Base-by-base conservation (phyloP, 2,888 invertebrate species). In the Melanotus villosus region DNA sequence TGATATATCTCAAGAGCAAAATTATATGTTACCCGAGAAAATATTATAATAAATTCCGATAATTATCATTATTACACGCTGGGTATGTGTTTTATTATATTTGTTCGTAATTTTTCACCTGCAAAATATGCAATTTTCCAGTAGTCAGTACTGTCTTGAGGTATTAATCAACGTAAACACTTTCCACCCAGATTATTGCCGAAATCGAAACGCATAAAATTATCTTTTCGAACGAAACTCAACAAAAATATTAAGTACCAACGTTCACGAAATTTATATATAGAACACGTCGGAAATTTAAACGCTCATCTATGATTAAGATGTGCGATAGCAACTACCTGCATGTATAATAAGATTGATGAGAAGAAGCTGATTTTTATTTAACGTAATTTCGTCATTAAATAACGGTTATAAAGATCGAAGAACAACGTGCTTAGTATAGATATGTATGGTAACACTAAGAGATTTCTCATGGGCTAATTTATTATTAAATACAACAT, bases 71-170 rank as follows among this genome's bases (percentile, higher is more conserved):
- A 85, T 85, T 85, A 85, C 82, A 81, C 80, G 78, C 81, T 80
- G 81, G 82, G 12, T 83, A 84, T 83, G 79, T 80, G 81, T 81
- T 84, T 84, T 84, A 84, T 84, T 84, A 84, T 85, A 83, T 85
- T 85, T 85, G 84, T 82, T 84, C 82, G 82, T 82, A 84, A 84
- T 85, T 85, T 84, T 84, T 84, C 84, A 84, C 79, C 73, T 79
- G 81, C 80, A 82, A 82, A 83, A 82, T 84, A 84, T 85, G 83
- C 85, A 84, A 85, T 85, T 85, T 85, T 85, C 84, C 84, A 76
- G 85, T 85, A 85, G 85, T 84, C 83, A 79, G 72, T 79, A 78
- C 77, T 80, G 79, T 80, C 80, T 81, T 80, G 83, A 83, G 79
- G 81, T 79, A 83, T 83, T 83, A 83, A 84, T 84, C 84, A 82